Evolutionary conservation across 2,113 vertebrate species (phyloP).

Genomic region (Mastomys coucha): DNA sequence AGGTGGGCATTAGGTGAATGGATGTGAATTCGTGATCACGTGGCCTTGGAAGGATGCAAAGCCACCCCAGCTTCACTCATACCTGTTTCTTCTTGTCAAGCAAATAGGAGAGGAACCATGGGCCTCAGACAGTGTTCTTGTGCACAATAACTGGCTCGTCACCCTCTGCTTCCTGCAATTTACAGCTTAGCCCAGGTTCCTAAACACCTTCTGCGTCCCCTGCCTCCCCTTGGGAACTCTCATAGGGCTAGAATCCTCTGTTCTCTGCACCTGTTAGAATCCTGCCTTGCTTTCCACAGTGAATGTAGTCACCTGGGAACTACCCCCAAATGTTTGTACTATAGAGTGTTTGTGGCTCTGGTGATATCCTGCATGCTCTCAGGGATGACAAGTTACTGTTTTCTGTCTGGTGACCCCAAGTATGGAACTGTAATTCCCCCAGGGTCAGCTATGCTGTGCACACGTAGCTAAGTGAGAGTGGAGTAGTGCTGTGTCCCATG

Average conservation of each 20-base stretch:
- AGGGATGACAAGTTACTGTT: fast-evolving
- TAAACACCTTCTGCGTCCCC: fast-evolving
- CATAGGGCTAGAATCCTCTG: not conserved
- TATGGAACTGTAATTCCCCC: not conserved
- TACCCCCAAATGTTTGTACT: fast-evolving
- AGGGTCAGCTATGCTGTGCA: not conserved
- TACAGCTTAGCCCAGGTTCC: not conserved
- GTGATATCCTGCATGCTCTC: not conserved
- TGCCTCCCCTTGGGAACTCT: too few relatives aligned
- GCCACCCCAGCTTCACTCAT: fast-evolving
- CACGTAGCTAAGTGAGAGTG: not conserved
- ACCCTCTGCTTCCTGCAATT: not conserved
- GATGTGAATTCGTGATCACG: fast-evolving
- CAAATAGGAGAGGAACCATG: fast-evolving
- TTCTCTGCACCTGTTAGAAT: not conserved
- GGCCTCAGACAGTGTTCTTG: not conserved
- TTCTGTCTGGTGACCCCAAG: not conserved
- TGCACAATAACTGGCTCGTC: not conserved
- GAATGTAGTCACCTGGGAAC: fast-evolving
- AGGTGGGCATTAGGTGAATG: not conserved
- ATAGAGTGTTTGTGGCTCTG: too few relatives aligned
- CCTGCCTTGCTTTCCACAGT: fast-evolving
- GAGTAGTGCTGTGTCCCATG: not conserved
- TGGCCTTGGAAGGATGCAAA: fast-evolving
- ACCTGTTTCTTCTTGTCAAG: fast-evolving